These are phyloP conservation scores for human DNA, from an alignment of 2,113 vertebrate species.

Conservation along the genomic window GRCh38 chr12:119492501-119493000, in stretches of 20 bases:
- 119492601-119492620: not conserved
- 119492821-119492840: not conserved
- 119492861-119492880: not conserved
- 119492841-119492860: too few species aligned
- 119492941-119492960: constrained; percentile 13
- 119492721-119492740: not conserved
- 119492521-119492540: not conserved
- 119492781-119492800: not conserved
- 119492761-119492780: not conserved
- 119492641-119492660: not conserved
- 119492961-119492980: not conserved
- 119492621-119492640: not conserved
- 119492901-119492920: not conserved
- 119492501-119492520: not conserved
- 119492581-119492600: not conserved
- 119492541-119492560: not conserved
- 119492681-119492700: not conserved
- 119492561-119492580: not conserved
- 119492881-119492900: not conserved
- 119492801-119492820: not conserved
- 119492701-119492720: not conserved
- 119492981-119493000: not conserved
- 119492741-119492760: not conserved
- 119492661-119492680: not conserved
- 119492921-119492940: not conserved